Conservation (phyloP, 2,888 invertebrate genomes). For the Sphinx pinastri region DNA sequence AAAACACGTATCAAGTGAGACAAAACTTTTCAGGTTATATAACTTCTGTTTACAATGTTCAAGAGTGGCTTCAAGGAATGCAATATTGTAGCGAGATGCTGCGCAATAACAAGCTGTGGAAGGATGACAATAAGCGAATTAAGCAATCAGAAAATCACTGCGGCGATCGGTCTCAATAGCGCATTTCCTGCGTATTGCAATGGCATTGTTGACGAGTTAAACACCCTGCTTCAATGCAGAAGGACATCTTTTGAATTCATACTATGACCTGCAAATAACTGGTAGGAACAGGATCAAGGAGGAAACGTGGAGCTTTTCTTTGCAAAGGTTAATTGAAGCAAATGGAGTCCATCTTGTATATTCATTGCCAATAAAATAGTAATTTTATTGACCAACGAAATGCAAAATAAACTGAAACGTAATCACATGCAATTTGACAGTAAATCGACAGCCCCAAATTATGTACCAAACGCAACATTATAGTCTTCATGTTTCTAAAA, state of each 20-base stretch:
- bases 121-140: constrained; percentile 17
- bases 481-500: neutral
- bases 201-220: constrained; percentile 5
- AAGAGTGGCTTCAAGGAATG: neutral
- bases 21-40: too few relatives aligned
- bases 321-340: neutral
- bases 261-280: constrained; percentile 4
- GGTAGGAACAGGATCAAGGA: neutral
- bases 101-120: constrained; percentile 9
- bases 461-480: neutral
- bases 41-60: neutral
- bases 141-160: constrained; percentile 6
- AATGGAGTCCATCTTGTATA: neutral
- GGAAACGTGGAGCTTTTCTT: neutral
- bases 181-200: constrained; percentile 5
- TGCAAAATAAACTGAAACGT: too few relatives aligned
- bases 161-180: constrained; percentile 8
- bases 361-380: too few relatives aligned
- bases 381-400: too few relatives aligned
- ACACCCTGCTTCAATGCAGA: neutral
- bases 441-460: neutral
- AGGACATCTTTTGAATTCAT: constrained; percentile 14
- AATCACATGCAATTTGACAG: too few relatives aligned
- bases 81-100: constrained; percentile 9
- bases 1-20: too few relatives aligned